Evolutionary conservation across 1,140 invertebrate genomes (phyloP).

Genomic region (Anoplophora glabripennis): DNA sequence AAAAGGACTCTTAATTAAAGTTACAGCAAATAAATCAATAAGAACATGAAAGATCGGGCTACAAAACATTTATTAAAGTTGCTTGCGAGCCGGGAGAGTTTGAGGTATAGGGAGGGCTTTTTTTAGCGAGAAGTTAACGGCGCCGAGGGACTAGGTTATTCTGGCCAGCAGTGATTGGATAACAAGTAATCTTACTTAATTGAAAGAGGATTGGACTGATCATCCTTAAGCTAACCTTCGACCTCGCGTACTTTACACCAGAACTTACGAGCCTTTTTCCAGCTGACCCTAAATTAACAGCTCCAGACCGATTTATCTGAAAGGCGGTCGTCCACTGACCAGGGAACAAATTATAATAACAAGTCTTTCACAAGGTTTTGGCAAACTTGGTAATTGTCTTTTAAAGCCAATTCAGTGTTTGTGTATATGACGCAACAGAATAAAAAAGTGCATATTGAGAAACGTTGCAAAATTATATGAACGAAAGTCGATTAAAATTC

Average conservation of each 20-base stretch:
- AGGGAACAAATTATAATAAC: background rate
- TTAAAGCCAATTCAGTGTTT: too few species aligned
- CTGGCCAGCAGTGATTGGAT: slow-evolving; percentile 38
- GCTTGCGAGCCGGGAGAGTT: too few species aligned
- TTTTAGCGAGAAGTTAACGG: slow-evolving; percentile 8
- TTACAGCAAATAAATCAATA: too few species aligned
- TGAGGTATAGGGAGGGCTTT: background rate
- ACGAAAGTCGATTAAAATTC: too few species aligned
- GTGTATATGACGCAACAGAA: too few species aligned
- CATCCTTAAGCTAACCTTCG: slow-evolving; percentile 27
- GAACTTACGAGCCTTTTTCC: slow-evolving; percentile 15
- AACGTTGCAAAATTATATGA: too few species aligned
- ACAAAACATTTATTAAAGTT: too few species aligned
- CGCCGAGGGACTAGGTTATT: slow-evolving; percentile 28
- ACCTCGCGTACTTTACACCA: slow-evolving; percentile 21
- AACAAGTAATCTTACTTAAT: slow-evolving; percentile 44
- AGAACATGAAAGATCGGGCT: too few species aligned
- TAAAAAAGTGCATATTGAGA: too few species aligned
- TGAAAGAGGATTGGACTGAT: slow-evolving; percentile 43
- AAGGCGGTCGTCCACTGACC: background rate
- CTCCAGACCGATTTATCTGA: background rate
- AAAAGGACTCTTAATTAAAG: too few species aligned
- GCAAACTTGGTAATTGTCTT: background rate
- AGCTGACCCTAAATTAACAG: slow-evolving; percentile 5
- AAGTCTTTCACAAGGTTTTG: background rate